A percentile compares a stretch with the other conserved stretches of the same genome.
These are phyloP conservation scores for Diplodus sargus DNA, from an alignment of 2,797 vertebrate species.

Conservation along the genomic window DNA sequence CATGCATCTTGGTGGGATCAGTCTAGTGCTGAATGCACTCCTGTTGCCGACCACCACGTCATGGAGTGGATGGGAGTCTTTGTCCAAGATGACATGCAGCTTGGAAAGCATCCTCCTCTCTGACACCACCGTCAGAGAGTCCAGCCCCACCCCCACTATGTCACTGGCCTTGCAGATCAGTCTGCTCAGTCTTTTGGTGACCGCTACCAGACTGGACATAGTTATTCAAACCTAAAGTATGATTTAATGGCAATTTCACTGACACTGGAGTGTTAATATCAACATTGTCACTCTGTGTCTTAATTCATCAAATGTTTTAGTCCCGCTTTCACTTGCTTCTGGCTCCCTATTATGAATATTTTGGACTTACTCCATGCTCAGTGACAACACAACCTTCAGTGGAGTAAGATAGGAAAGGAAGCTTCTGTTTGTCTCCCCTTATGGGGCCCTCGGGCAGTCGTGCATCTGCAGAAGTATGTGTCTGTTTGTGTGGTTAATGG, in stretches of 20 bases:
- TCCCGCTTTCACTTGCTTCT: not conserved
- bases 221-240: too few relatives aligned
- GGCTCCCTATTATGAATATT: slow-evolving; percentile 6
- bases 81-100: too few relatives aligned
- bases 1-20: too few relatives aligned
- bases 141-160: too few relatives aligned
- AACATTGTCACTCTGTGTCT: not conserved
- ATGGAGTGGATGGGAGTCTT: too few relatives aligned
- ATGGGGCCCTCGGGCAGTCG: slow-evolving; percentile 38
- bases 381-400: slow-evolving; percentile 31
- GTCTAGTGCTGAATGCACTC: too few relatives aligned
- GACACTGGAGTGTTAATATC: not conserved
- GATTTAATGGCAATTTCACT: slow-evolving; percentile 2
- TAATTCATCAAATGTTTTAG: not conserved
- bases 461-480: slow-evolving; percentile 17
- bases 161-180: too few relatives aligned
- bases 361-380: not conserved
- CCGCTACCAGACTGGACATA: too few relatives aligned
- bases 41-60: too few relatives aligned
- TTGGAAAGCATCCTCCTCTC: too few relatives aligned
- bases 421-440: slow-evolving; percentile 30
- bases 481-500: slow-evolving; percentile 51
- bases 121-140: too few relatives aligned
- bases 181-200: too few relatives aligned
- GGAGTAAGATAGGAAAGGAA: slow-evolving; percentile 33